phyloP scores from a whole-genome alignment of 2,888 invertebrate species.

The Phrixothrix hirtus region DNA sequence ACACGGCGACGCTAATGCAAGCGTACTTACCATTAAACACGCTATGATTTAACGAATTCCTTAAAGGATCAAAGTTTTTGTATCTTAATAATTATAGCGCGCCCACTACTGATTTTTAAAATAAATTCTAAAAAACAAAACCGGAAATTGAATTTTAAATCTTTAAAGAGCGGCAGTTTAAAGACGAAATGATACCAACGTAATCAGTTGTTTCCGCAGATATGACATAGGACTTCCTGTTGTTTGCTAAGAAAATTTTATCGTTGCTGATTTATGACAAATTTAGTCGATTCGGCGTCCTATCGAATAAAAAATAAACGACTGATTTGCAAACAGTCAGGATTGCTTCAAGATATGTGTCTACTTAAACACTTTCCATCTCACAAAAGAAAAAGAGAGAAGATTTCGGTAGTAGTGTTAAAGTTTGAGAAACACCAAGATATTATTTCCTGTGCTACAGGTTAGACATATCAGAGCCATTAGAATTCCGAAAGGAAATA shows the following conservation, averaged over 20 bases:
- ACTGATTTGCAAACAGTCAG: too few relatives aligned
- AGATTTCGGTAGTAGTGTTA: neutral
- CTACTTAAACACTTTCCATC: too few relatives aligned
- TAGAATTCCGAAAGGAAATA: slow-evolving; percentile 25
- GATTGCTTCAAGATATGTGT: too few relatives aligned
- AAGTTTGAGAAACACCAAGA: neutral
- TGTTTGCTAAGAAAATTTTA: slow-evolving; percentile 11
- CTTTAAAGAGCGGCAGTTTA: too few relatives aligned
- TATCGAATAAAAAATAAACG: neutral
- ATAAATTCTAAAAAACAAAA: neutral
- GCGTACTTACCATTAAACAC: slow-evolving; percentile 3
- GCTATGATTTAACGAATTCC: neutral
- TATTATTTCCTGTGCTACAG: slow-evolving; percentile 16
- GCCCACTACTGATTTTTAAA: neutral
- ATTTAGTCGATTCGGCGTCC: slow-evolving; percentile 10
- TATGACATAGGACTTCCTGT: slow-evolving; percentile 10
- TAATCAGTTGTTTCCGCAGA: slow-evolving; percentile 15
- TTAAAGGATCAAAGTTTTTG: neutral
- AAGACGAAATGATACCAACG: too few relatives aligned
- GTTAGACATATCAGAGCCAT: slow-evolving; percentile 21
- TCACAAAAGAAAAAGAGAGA: too few relatives aligned
- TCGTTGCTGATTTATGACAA: slow-evolving; percentile 17
- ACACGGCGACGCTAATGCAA: slow-evolving; percentile 8
- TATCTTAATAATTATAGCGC: too few relatives aligned
- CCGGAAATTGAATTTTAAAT: too few relatives aligned